A percentile compares a stretch with the other conserved stretches of the same genome.
Evolutionary conservation across 2,113 vertebrate genomes (phyloP).

Genomic region (Corapipo altera): DNA sequence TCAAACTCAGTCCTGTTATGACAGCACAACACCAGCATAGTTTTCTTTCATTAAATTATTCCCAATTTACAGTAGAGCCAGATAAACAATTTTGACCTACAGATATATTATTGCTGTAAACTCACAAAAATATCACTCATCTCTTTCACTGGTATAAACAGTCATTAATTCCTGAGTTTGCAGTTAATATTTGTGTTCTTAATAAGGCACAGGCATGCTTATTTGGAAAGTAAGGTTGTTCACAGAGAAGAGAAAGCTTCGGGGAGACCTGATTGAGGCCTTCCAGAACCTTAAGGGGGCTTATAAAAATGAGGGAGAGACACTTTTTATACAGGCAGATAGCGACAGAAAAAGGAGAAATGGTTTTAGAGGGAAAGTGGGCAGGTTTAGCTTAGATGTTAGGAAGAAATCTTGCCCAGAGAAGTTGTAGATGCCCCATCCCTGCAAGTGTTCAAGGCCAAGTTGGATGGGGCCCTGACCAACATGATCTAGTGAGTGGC

Average conservation of each 20-base stretch:
- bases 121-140: background rate
- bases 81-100: background rate
- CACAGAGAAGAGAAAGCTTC: background rate
- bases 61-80: background rate
- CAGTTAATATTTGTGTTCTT: background rate
- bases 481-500: background rate
- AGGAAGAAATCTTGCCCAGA: background rate
- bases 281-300: background rate
- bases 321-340: background rate
- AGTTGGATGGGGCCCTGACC: background rate
- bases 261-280: background rate
- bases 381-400: background rate
- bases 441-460: background rate
- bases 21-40: background rate
- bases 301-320: background rate
- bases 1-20: background rate
- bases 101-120: background rate
- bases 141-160: background rate
- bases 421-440: background rate
- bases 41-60: background rate
- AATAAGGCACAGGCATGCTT: background rate
- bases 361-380: background rate
- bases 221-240: background rate
- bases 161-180: background rate
- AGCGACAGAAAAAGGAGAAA: background rate